Base-by-base conservation (phyloP, 2,888 invertebrate genomes). In the Lottia scabra region DNA sequence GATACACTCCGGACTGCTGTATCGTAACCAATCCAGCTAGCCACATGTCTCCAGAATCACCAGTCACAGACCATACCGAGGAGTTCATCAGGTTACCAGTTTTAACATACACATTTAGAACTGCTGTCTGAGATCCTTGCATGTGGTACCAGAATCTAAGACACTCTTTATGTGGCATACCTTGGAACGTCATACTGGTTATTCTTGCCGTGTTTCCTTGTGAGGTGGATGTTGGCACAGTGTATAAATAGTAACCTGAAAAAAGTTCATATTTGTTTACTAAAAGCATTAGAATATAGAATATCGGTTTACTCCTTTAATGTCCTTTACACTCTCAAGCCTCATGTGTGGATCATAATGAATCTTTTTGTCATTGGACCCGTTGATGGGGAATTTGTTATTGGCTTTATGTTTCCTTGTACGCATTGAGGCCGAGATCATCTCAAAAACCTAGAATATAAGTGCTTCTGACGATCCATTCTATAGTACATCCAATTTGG, bases 131-230 rank as follows among this genome's bases (percentile, higher is more conserved):
- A 23, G 66, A 63, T 62, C 84, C 86, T 74, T 77, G 79, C 87
- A 88, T 87, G 77, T 87, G 85, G 77, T 88, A 89, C 86, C 86
- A 87, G 81, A 89, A 88, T 30, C 81, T 78, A 13, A 88, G 73
- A 75, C 88, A 88, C 27, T 78, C 76, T 10, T 71, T 48, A 16
- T 78, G 76, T n/a, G 23, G 74, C 56, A 56, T 56, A 19, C 56
- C 56, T 23, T 56, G 56, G 19, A 56, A 56, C 56, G 23, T 56
- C 3, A 10, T 19, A 13, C 56, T 56, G 15, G 56, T 13, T 23
- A 86, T 75, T 30, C 91, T 87, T 0, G 93, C 92, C 27, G 88
- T 87, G 81, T 93, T 92, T 1, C 92, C 92, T 4, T 91, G 91
- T 73, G 90, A 82, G 0, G 92, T 92, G 76, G 91, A 91, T 3